Conservation (phyloP, 2,113 vertebrate genomes). For the Cebidichthys violaceus region DNA sequence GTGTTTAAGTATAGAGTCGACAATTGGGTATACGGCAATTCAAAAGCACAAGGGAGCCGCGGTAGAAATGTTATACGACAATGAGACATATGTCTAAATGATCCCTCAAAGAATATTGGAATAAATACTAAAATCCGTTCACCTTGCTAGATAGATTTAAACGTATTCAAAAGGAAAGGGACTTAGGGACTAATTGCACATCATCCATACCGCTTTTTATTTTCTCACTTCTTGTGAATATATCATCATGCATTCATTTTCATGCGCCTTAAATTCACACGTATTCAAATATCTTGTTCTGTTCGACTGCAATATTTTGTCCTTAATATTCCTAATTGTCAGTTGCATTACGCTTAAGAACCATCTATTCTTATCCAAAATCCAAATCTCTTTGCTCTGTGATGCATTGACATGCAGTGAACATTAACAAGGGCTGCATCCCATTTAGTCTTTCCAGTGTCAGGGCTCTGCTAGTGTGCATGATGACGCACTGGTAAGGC, state of each 20-base stretch:
- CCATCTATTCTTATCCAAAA: background rate
- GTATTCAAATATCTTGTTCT: background rate
- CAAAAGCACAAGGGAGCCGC: too few relatives aligned
- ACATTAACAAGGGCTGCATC: background rate
- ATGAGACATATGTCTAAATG: too few relatives aligned
- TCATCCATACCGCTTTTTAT: background rate
- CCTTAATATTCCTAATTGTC: background rate
- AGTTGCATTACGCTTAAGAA: background rate
- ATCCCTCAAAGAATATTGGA: background rate
- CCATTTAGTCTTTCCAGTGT: background rate
- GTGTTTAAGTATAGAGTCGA: too few relatives aligned
- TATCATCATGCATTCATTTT: too few relatives aligned
- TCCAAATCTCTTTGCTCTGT: constrained; percentile 1
- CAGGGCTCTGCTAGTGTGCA: background rate
- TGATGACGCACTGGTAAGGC: background rate
- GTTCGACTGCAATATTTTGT: too few relatives aligned
- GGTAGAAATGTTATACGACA: too few relatives aligned
- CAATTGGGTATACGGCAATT: too few relatives aligned
- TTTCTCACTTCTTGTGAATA: too few relatives aligned
- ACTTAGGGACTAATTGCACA: background rate
- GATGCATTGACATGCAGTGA: background rate
- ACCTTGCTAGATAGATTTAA: background rate
- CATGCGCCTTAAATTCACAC: too few relatives aligned
- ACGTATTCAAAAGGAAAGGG: background rate
- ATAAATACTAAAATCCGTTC: background rate